These are phyloP conservation scores for Drosophila meridiana DNA, from an alignment of 2,888 invertebrate genomes.

Conservation along the genomic window DNA sequence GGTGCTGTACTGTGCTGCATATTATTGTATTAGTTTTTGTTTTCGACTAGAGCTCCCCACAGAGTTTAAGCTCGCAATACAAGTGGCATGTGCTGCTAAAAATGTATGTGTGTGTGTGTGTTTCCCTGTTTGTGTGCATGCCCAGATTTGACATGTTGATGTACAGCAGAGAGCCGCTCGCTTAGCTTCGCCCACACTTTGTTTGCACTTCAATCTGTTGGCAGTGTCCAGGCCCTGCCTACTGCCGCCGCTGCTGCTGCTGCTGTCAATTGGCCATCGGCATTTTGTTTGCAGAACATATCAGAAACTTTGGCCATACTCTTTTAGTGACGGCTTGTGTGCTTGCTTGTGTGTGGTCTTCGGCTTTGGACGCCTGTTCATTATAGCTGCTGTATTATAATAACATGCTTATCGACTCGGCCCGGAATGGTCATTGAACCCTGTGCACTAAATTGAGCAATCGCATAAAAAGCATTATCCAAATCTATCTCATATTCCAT, in stretches of 20 bases:
- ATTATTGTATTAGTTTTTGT: conserved; percentile 74
- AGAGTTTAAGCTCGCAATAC: conserved; percentile 45
- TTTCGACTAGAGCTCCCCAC: conserved; percentile 42
- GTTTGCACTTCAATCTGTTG: conserved; percentile 69
- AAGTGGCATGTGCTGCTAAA: conserved; percentile 28
- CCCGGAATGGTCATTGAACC: conserved; percentile 57
- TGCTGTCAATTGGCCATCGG: conserved; percentile 73
- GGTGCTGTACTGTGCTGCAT: conserved; percentile 62
- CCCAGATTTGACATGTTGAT: conserved; percentile 39
- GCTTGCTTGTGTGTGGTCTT: conserved; percentile 47
- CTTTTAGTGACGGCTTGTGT: conserved; percentile 20
- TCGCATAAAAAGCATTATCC: conserved; percentile 35
- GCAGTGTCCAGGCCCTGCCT: conserved; percentile 39
- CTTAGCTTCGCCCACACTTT: conserved; percentile 30
- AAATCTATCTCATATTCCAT: conserved; percentile 61
- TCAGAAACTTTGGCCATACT: conserved; percentile 70
- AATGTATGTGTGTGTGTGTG: not conserved
- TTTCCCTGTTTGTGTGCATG: not conserved
- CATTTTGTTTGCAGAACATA: conserved; percentile 78
- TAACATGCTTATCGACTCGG: conserved; percentile 72
- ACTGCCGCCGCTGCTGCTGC: conserved; percentile 16
- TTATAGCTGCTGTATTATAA: conserved; percentile 67
- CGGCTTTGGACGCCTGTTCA: conserved; percentile 64
- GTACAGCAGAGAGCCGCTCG: conserved; percentile 47
- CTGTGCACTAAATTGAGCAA: conserved; percentile 30